Evolutionary conservation across 2,113 vertebrate genomes (phyloP).

Genomic region (Heterochromis multidens): DNA sequence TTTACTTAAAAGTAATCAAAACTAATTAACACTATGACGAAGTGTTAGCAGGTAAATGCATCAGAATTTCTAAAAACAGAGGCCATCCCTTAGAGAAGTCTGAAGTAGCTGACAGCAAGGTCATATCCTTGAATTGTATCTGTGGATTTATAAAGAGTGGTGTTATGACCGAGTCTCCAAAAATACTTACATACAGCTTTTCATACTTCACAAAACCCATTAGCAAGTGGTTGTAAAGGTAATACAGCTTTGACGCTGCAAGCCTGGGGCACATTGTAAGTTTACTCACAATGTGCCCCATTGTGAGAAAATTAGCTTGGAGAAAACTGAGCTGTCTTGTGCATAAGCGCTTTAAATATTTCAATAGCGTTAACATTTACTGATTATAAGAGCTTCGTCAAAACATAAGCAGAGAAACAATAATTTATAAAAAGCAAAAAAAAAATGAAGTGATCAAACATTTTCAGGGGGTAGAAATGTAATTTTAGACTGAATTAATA

Average conservation of each 20-base stretch:
- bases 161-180: background rate
- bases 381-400: background rate
- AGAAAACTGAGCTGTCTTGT: background rate
- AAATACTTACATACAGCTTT: background rate
- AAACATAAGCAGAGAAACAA: background rate
- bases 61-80: background rate
- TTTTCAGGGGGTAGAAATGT: no score
- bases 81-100: background rate
- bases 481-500: background rate
- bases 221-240: background rate
- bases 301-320: background rate
- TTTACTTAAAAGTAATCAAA: background rate
- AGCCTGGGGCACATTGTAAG: background rate
- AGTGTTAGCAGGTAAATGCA: background rate
- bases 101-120: background rate
- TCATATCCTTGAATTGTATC: background rate
- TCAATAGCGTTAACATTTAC: background rate
- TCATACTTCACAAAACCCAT: background rate
- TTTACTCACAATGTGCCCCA: background rate
- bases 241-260: background rate
- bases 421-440: background rate
- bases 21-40: background rate
- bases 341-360: background rate
- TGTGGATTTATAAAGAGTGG: no score
- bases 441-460: background rate